Evolutionary conservation across 2,797 vertebrate species (phyloP).

Genomic region (Rhynchotus rufescens): DNA sequence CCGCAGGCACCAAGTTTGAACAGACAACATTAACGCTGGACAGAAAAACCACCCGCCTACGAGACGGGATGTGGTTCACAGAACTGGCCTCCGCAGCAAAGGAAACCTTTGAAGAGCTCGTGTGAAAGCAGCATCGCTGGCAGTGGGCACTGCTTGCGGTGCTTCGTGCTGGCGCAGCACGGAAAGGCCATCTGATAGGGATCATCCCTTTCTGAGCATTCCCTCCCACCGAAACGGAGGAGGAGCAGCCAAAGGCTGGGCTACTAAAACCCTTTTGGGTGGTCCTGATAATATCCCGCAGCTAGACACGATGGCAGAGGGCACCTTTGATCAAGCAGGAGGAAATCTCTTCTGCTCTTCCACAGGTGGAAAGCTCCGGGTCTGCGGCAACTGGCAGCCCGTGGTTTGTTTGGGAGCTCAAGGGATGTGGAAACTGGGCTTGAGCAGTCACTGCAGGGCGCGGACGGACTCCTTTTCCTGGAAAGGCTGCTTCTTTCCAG

Average conservation of each 20-base stretch:
- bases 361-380: fast-evolving
- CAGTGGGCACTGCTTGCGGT: not conserved
- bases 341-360: not conserved
- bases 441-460: not conserved
- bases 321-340: not conserved
- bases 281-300: not conserved
- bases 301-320: not conserved
- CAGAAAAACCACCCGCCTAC: not conserved
- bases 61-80: not conserved
- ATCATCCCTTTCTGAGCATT: not conserved
- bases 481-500: slow-evolving; percentile 29
- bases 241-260: not conserved
- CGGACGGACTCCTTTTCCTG: not conserved
- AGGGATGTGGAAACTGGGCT: not conserved
- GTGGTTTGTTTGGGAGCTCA: not conserved
- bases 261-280: not conserved
- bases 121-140: not conserved
- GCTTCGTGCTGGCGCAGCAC: not conserved
- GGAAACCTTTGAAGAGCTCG: not conserved
- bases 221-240: not conserved
- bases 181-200: not conserved
- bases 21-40: not conserved
- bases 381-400: not conserved
- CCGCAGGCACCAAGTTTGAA: not conserved
- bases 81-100: not conserved